A percentile compares a stretch with the other conserved stretches of the same genome.
Evolutionary conservation across 2,113 vertebrate genomes (phyloP).

Genomic region (Taurulus bubalis): DNA sequence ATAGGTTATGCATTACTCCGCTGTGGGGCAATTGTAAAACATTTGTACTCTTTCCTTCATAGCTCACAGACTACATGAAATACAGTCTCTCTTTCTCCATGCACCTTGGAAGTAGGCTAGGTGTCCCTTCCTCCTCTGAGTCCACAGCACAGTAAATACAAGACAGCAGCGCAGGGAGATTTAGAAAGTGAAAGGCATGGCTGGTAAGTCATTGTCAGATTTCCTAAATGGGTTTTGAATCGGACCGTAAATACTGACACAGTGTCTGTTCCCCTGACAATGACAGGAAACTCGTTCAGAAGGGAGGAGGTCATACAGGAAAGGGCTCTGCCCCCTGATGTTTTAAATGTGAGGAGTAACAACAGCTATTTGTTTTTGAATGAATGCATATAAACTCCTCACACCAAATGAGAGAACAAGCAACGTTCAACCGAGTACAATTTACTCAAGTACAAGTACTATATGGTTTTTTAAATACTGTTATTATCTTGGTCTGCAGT

Average conservation of each 20-base stretch:
- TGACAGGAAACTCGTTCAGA: constrained; percentile 72
- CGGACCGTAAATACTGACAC: constrained; percentile 45
- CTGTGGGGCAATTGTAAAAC: not conserved
- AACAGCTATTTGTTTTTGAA: constrained; percentile 51
- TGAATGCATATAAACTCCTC: constrained; percentile 44
- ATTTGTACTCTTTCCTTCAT: not conserved
- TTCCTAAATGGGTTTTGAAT: constrained; percentile 34
- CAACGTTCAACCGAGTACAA: not conserved
- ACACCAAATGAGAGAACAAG: constrained; percentile 15
- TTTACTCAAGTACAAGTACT: not conserved
- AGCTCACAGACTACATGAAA: not conserved
- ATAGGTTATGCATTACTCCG: not conserved
- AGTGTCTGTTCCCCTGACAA: constrained; percentile 60
- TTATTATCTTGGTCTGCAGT: not conserved
- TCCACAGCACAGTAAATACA: not conserved
- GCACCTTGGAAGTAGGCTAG: not conserved
- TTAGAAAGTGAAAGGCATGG: constrained; percentile 50
- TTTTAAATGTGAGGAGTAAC: constrained; percentile 55
- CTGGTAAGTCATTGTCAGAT: constrained; percentile 11
- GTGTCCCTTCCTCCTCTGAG: not conserved
- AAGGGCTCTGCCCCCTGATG: constrained; percentile 55
- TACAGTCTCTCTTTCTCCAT: not conserved
- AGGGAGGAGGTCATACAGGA: constrained; percentile 69
- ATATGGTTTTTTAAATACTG: not conserved
- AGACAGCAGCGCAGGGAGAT: not conserved